Base-by-base conservation (phyloP, 92 coral and sea anemone genomes). In the Heliopora coerulea region DNA sequence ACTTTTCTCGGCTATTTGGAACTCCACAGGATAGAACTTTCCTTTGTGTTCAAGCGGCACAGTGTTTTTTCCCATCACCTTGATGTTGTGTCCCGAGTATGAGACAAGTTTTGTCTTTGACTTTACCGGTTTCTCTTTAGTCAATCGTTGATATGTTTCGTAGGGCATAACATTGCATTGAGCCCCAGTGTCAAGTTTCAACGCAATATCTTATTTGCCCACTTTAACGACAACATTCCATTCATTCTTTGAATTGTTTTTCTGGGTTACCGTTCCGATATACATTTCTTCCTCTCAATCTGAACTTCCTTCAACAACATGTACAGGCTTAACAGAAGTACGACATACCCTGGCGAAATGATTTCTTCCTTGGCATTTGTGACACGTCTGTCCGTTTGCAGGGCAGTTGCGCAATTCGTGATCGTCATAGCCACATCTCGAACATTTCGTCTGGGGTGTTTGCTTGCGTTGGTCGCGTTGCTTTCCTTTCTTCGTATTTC, bases 171-270 rank as follows among this genome's bases (percentile, higher is more conserved):
- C 81, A 63, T 78, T 83, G 68, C 83, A 69, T 24, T 78, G 80
- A 27, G 83, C 83, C 3, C 83, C 87, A 20, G 87, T 79, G 72
- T 84, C 88, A 25, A 84, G 60, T 26, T 84, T 84, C 61, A 79
- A 52, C 58, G 58, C 58, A 52, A 52, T 4, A 52, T 52, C 58
- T 52, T 18, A 4, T 17, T 52, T 52, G 24, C 24, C 29, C 21
- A 20, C 21, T 20, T 56, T 56, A 12, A 56, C 28, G n/a, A n/a
- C 61, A 1, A 56, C 61, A 56, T 56, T 56, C 61, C 61, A 56
- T 56, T 56, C 27, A 56, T 56, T 56, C 27, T 56, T 56, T 20
- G 21, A 7, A 0, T 56, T 21, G 1, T 56, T 21, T 20, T 56
- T 56, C 61, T 56, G 15, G 61, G 1, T 56, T 56, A 56, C 26